Conservation (phyloP, 2,113 vertebrate species). For the Antechinus stuartii region DNA sequence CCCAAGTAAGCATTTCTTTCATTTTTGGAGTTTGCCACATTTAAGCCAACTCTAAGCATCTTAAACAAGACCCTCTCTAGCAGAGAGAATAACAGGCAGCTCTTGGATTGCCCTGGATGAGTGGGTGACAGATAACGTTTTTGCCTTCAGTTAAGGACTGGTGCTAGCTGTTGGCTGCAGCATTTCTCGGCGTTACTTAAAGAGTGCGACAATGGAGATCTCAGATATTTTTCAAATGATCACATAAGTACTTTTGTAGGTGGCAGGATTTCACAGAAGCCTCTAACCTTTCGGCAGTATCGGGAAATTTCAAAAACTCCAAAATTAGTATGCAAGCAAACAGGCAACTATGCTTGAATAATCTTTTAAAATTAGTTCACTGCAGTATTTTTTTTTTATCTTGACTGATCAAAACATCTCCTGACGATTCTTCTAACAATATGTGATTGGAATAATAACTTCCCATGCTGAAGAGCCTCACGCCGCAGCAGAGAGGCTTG, state of each 20-base stretch:
- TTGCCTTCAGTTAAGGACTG: background rate
- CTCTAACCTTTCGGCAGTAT: constrained; percentile 49
- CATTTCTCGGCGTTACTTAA: background rate
- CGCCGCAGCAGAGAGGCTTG: constrained; percentile 85
- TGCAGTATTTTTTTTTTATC: constrained; percentile 75
- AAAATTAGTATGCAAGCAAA: constrained; percentile 52
- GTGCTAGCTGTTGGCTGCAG: background rate
- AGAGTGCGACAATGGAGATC: background rate
- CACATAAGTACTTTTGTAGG: constrained; percentile 22
- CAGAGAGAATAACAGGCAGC: background rate
- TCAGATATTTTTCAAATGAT: constrained; percentile 39
- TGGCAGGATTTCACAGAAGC: constrained; percentile 19
- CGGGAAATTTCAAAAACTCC: constrained; percentile 62
- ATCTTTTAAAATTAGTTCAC: constrained; percentile 68
- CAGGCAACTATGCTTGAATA: constrained; percentile 59
- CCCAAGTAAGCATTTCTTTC: constrained; percentile 63
- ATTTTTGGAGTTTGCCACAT: constrained; percentile 26
- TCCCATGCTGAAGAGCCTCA: constrained; percentile 78
- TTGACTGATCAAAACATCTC: constrained; percentile 81
- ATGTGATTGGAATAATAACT: constrained; percentile 86
- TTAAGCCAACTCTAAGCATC: constrained; percentile 9
- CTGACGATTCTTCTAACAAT: constrained; percentile 78
- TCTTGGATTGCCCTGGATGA: background rate
- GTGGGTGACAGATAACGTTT: background rate
- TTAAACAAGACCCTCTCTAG: background rate